Evolutionary conservation across 2,797 vertebrate genomes (phyloP).

Genomic region (Molossus molossus): DNA sequence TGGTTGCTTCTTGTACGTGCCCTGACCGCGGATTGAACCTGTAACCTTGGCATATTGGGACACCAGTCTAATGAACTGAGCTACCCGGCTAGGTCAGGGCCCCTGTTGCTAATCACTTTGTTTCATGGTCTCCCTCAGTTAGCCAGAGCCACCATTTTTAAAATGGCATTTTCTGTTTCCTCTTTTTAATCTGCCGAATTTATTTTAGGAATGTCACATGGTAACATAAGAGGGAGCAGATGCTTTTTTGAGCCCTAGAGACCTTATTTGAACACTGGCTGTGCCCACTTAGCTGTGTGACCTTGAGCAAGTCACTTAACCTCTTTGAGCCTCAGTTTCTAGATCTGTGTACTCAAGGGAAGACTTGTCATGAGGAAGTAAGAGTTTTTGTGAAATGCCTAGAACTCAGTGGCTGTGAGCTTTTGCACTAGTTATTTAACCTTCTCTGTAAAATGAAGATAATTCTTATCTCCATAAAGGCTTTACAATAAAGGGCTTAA

Average conservation of each 20-base stretch:
- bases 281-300: not conserved
- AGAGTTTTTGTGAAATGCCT: not conserved
- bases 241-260: not conserved
- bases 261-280: not conserved
- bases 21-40: not conserved
- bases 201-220: slow-evolving; percentile 7
- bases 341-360: not conserved
- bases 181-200: not conserved
- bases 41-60: not conserved
- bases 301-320: not conserved
- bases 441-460: not conserved
- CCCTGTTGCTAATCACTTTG: not conserved
- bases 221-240: not conserved
- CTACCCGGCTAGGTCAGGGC: not conserved
- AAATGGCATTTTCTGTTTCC: not conserved
- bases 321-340: not conserved
- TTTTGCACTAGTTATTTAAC: not conserved
- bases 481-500: not conserved
- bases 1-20: not conserved
- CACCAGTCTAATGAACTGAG: not conserved
- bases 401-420: not conserved
- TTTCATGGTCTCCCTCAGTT: not conserved
- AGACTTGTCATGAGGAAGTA: not conserved
- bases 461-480: not conserved
- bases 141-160: not conserved